phyloP scores from a whole-genome alignment of 2,113 vertebrate species.

The Phaethon lepturus region DNA sequence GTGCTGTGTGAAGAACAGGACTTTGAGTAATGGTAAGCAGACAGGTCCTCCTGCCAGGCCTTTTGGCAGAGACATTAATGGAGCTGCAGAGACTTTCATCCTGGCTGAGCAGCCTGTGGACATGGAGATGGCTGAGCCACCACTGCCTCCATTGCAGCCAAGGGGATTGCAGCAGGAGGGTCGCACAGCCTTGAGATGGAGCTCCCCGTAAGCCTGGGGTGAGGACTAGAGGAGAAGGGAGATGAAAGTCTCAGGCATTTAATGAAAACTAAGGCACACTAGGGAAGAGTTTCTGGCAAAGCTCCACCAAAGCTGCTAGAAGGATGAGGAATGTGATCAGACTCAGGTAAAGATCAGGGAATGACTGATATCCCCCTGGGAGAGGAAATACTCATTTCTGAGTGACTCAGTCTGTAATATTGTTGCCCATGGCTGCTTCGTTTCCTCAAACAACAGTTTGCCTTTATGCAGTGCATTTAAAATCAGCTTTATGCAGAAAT shows the following conservation, averaged over 20 bases:
- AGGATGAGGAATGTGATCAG: not conserved
- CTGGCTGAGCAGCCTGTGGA: not conserved
- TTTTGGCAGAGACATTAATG: not conserved
- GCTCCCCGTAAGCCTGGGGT: accelerated
- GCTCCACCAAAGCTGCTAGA: not conserved
- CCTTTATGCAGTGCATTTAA: not conserved
- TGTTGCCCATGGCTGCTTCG: not conserved
- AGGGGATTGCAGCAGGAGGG: not conserved
- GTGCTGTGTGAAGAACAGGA: not conserved
- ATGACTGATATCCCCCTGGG: not conserved
- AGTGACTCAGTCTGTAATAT: not conserved
- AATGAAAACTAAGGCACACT: not conserved
- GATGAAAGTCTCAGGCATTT: not conserved
- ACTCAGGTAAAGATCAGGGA: not conserved
- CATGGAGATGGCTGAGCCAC: not conserved
- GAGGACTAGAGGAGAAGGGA: not conserved
- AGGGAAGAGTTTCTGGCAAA: not conserved
- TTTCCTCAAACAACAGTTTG: conserved; percentile 5
- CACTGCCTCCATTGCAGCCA: accelerated
- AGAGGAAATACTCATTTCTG: not conserved
- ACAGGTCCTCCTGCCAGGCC: not conserved
- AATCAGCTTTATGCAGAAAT: not conserved
- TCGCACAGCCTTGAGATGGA: not conserved
- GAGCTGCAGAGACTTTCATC: not conserved
- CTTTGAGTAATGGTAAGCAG: not conserved